A percentile compares a stretch with the other conserved stretches of the same genome.
phyloP scores from a whole-genome alignment of 2,888 invertebrate genomes.

The Phalera bucephala region DNA sequence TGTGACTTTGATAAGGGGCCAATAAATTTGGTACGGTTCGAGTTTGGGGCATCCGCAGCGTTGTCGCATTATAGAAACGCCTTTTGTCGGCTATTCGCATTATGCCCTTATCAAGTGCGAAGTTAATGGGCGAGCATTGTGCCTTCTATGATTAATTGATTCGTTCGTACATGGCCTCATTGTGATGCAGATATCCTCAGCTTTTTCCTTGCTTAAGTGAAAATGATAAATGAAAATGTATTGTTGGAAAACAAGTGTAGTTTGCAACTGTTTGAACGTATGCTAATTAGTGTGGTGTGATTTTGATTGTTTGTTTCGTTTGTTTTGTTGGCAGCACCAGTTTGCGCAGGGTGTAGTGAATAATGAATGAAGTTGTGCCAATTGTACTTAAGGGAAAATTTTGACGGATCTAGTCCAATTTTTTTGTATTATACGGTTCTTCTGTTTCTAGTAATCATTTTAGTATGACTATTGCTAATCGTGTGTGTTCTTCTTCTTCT shows the following conservation, averaged over 20 bases:
- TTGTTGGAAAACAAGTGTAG: slow-evolving; percentile 36
- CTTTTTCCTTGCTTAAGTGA: slow-evolving; percentile 66
- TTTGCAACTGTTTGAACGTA: slow-evolving; percentile 35
- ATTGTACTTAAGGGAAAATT: slow-evolving; percentile 23
- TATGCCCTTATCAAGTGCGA: slow-evolving; percentile 80
- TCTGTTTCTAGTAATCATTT: too few species aligned
- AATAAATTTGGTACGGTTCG: slow-evolving; percentile 63
- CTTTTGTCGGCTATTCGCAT: slow-evolving; percentile 73
- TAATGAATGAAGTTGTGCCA: slow-evolving; percentile 38
- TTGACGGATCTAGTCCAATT: background rate
- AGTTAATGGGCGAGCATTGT: slow-evolving; percentile 81
- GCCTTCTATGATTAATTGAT: slow-evolving; percentile 79
- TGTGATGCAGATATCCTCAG: slow-evolving; percentile 78
- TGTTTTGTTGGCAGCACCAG: slow-evolving; percentile 22
- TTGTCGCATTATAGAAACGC: slow-evolving; percentile 65
- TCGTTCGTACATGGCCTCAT: slow-evolving; percentile 66
- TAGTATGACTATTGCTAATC: too few species aligned
- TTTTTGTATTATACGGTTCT: too few species aligned
- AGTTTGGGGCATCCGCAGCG: slow-evolving; percentile 55
- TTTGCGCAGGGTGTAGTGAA: slow-evolving; percentile 34
- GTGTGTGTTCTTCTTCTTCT: too few species aligned
- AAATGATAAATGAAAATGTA: slow-evolving; percentile 59
- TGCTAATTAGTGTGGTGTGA: slow-evolving; percentile 49
- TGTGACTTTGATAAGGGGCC: slow-evolving; percentile 66
- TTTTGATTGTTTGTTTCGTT: slow-evolving; percentile 30